Percentiles rank a stretch among this genome's conserved stretches.
Conservation (phyloP, 2,113 vertebrate species). For the Pavo muticus region DNA sequence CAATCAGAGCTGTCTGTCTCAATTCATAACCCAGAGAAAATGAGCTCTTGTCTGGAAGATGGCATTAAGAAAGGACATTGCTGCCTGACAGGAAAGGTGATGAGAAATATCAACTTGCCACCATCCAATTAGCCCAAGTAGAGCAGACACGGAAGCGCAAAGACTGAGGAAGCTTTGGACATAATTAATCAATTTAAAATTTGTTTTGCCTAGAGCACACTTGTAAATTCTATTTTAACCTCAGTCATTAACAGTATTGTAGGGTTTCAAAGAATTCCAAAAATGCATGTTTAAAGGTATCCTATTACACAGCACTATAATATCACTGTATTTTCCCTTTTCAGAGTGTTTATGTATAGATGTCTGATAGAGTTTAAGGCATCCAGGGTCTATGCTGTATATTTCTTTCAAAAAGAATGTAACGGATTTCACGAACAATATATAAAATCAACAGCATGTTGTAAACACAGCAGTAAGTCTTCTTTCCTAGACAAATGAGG, state of each 20-base stretch:
- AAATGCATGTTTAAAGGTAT: neutral
- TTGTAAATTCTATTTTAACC: neutral
- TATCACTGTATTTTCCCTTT: neutral
- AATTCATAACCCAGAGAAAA: neutral
- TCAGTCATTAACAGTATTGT: neutral
- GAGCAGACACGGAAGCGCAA: neutral
- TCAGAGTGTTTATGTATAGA: neutral
- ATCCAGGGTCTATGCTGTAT: neutral
- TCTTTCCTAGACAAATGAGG: neutral
- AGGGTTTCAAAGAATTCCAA: neutral
- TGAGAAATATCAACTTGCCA: conserved; percentile 24
- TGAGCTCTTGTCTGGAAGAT: neutral
- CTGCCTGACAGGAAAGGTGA: conserved; percentile 13
- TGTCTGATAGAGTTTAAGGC: neutral
- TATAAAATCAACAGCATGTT: neutral
- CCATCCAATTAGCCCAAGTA: conserved; percentile 19
- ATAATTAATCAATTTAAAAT: conserved; percentile 17
- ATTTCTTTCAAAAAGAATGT: neutral
- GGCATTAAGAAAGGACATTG: neutral
- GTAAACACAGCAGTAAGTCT: neutral
- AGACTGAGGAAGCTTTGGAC: neutral
- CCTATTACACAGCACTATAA: neutral
- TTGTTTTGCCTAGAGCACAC: neutral
- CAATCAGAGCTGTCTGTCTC: conserved; percentile 15
- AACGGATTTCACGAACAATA: neutral